Base-by-base conservation (phyloP, 1,140 invertebrate species). In the Anoplophora glabripennis region DNA sequence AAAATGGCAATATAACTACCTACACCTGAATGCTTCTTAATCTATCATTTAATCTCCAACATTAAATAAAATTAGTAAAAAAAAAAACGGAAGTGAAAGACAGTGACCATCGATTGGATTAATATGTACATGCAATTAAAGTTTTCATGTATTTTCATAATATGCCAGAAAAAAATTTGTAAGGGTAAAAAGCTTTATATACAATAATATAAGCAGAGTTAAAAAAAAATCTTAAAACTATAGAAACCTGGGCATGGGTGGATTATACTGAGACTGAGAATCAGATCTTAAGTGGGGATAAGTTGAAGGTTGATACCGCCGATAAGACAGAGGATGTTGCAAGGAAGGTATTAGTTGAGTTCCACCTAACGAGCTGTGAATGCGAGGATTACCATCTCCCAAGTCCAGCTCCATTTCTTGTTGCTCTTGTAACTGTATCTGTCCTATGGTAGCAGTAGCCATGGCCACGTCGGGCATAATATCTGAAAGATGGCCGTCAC, bases 391-490 rank as follows among this genome's bases (percentile, higher is more conserved):
- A 0, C 87, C 87, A 71, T 92, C 89, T 2, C 89, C 89, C 58
- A 92, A 80, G 77, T 92, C 90, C 61, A 90, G 76, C 61, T 83
- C 79, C 58, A 84, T 74, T 67, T 86, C 83, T 53, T 81, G 81
- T 64, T n/a, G n/a, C n/a, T 84, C 83, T 63, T 89, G 87, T 41
- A 91, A 74, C 66, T 86, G 84, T 47, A 89, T 77, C 59, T 86
- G 85, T 10, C 83, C 83, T 38, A 90, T 78, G 0, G 87, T 87
- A 2, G 87, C 83, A 0, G 89, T 90, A 34, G 89, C 89, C 87
- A 92, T 90, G n/a, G 90, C 89, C 45, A 93, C 90, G 75, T 93
- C 90, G 1, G 90, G 90, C 87, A 93, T 91, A 66, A 89, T 85
- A 61, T 89, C 89, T 47, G 89, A 91, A 35, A 92, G 76, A 66